Conservation (phyloP, 1,140 invertebrate species). For the Aphelenchoides besseyi region DNA sequence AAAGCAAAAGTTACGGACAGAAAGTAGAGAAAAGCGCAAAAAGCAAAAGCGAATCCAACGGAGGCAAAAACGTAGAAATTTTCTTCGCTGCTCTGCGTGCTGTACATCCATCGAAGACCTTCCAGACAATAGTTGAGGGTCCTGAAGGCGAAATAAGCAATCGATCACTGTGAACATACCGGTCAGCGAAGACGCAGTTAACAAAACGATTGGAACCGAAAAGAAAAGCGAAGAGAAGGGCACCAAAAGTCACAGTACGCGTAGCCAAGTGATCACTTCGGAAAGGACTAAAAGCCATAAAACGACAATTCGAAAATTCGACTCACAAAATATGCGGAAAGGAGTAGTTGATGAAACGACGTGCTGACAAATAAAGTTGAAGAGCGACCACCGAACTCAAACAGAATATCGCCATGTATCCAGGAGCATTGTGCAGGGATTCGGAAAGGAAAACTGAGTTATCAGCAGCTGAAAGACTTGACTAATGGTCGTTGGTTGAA, state of each 20-base stretch:
- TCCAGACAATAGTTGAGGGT: background rate
- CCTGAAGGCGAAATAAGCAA: background rate
- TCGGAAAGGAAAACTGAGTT: background rate
- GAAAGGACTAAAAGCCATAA: too few relatives aligned
- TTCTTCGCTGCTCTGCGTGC: background rate
- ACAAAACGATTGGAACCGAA: background rate
- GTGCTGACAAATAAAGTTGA: background rate
- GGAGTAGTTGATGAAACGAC: background rate
- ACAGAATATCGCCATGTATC: background rate
- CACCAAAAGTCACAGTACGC: background rate
- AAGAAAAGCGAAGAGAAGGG: background rate
- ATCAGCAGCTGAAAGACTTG: background rate
- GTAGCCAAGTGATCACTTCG: background rate
- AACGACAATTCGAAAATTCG: too few relatives aligned
- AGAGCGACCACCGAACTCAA: background rate
- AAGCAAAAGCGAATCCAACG: background rate
- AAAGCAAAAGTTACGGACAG: background rate
- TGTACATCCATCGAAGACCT: background rate
- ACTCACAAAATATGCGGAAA: background rate
- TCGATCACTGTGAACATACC: background rate
- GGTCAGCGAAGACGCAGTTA: background rate
- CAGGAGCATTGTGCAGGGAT: background rate
- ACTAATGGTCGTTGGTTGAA: background rate
- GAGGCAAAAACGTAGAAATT: background rate
- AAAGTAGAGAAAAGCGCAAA: background rate